Percentiles rank a stretch among this genome's conserved stretches.
Evolutionary conservation across 1,140 invertebrate genomes (phyloP).

Genomic region (Tachypleus tridentatus): DNA sequence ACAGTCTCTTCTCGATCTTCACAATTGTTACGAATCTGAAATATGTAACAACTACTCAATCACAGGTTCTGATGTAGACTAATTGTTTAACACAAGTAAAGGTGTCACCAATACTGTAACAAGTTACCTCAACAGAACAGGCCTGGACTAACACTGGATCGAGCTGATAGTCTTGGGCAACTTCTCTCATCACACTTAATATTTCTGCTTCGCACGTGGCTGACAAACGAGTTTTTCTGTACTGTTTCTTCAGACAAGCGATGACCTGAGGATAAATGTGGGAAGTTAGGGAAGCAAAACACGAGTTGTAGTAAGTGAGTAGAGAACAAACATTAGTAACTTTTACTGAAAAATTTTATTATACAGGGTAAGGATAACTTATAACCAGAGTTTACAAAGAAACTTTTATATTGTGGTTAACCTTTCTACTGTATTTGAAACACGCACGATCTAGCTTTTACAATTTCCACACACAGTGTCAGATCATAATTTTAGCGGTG

Average conservation of each 20-base stretch:
- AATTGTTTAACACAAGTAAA: background rate
- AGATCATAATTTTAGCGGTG: too few relatives aligned
- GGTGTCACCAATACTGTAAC: background rate
- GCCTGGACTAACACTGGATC: slow-evolving; percentile 67
- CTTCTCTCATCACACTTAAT: slow-evolving; percentile 63
- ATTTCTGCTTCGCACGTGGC: slow-evolving; percentile 65
- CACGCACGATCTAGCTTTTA: too few relatives aligned
- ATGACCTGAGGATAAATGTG: slow-evolving; percentile 26
- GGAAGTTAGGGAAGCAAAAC: too few relatives aligned
- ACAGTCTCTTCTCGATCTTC: slow-evolving; percentile 30
- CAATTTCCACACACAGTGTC: too few relatives aligned
- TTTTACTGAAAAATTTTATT: too few relatives aligned
- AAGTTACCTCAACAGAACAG: slow-evolving; percentile 46
- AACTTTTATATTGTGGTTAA: too few relatives aligned
- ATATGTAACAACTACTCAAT: slow-evolving; percentile 1
- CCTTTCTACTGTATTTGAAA: too few relatives aligned
- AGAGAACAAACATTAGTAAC: too few relatives aligned
- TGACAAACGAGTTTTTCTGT: slow-evolving; percentile 28
- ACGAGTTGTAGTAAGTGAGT: too few relatives aligned
- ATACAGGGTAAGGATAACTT: too few relatives aligned
- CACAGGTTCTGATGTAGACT: too few relatives aligned
- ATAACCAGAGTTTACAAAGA: too few relatives aligned
- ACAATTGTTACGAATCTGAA: background rate
- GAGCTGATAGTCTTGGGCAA: slow-evolving; percentile 70
- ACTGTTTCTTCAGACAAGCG: slow-evolving; percentile 34